Evolutionary conservation across 1,140 invertebrate genomes (phyloP), one percentile per base, ranked within the genome.

Genomic region (Reticulitermes speratus): DNA sequence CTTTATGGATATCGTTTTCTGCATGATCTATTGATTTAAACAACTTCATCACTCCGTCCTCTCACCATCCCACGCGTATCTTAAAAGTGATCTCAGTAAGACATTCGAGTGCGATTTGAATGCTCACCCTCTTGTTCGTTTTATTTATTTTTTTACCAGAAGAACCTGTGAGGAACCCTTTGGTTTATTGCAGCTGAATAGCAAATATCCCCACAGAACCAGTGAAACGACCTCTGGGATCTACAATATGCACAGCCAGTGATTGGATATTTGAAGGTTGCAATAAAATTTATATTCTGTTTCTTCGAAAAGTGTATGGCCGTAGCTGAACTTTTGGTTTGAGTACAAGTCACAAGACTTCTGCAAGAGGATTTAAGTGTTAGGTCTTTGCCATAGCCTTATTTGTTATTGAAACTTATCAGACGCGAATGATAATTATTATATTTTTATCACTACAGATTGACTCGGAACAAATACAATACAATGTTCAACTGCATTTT

Each of bases 111-210:
- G 8, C 25, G 25, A 75, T 75, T 30, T 75, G 65, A 30, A 75
- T 75, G 8, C 65, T 5, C 65, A 7, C 65, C 65, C n/a, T 75
- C n/a, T 0, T 30, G 19, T 16, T 21, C 52, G 14, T 55, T 55
- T 16, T 55, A 1, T 52, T n/a, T n/a, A n/a, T 55, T 55, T 55
- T 55, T 55, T 55, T 55, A 19, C 19, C 9, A 55, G 14, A 12
- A 55, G 14, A 55, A 55, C 52, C 45, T 48, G 52, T 55, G 52
- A 55, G 52, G 19, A 55, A 21, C 19, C 25, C 1, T 25, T n/a
- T 30, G n/a, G 65, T 75, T 75, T 75, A 75, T 75, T 75, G 65
- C 65, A 25, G 65, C 14, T 75, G 65, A 75, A 75, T 75, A 75
- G 65, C 25, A 75, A 30, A 30, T 75, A 75, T 30, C 65, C 65